Evolutionary conservation across 2,113 vertebrate species (phyloP).

Genomic region (Leptobrachium leishanense): DNA sequence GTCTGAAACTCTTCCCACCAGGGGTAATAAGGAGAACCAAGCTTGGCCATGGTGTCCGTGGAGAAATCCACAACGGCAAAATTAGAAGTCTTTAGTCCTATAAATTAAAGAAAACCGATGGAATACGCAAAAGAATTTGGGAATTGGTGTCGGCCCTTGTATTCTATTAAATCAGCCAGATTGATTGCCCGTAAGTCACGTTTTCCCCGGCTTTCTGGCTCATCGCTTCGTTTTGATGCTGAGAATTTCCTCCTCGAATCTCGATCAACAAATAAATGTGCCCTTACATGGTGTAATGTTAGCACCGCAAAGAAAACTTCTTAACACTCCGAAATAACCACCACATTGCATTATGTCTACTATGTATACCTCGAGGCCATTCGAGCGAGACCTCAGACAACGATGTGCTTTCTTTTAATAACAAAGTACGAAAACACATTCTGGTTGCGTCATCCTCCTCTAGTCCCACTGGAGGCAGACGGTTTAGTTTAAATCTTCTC

Average conservation of each 20-base stretch:
- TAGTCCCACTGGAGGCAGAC: no score
- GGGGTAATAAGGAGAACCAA: no score
- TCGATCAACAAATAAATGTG: constrained; percentile 11
- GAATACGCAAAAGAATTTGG: no score
- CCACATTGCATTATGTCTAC: constrained; percentile 29
- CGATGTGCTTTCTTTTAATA: not conserved
- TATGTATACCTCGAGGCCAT: constrained; percentile 16
- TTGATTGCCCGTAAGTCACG: no score
- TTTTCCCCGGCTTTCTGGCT: not conserved
- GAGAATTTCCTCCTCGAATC: not conserved
- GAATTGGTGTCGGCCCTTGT: no score
- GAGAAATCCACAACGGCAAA: no score
- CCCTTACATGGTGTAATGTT: constrained; percentile 22
- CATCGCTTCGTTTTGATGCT: not conserved
- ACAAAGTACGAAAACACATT: not conserved
- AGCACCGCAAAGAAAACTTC: constrained; percentile 11
- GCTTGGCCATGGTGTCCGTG: no score
- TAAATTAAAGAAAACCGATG: no score
- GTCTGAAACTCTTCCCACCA: no score
- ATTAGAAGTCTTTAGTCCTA: no score
- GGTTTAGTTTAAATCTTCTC: no score
- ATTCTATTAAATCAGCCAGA: no score
- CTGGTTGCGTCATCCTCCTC: not conserved
- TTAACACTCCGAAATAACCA: constrained; percentile 2
- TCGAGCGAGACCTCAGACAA: not conserved